Percentiles rank a stretch among this genome's conserved stretches.
These are phyloP conservation scores for Adelognathus sp. DNA, from an alignment of 2,888 invertebrate genomes.

Conservation along the genomic window DNA sequence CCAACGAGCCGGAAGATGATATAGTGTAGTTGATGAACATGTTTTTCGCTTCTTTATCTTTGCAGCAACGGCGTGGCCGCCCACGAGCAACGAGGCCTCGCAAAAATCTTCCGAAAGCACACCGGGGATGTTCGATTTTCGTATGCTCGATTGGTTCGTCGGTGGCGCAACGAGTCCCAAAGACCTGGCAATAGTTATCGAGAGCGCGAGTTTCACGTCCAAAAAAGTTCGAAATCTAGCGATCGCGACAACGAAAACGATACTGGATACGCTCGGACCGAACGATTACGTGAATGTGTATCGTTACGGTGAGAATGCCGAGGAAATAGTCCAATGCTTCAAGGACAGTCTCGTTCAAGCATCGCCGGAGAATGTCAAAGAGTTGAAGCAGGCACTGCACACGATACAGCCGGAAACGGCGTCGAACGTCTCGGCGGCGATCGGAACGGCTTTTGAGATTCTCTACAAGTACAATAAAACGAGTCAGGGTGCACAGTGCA, in stretches of 20 bases:
- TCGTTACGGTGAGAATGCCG: conserved; percentile 92
- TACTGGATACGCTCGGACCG: conserved; percentile 96
- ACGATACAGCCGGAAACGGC: conserved; percentile 88
- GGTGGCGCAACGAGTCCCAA: conserved; percentile 98
- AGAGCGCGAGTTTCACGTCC: conserved; percentile 93
- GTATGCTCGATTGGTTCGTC: conserved; percentile 97
- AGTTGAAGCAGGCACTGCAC: conserved; percentile 89
- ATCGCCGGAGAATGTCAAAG: conserved; percentile 90
- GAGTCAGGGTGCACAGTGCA: conserved; percentile 95
- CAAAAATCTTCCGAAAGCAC: conserved; percentile 86
- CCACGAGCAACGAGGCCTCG: conserved; percentile 84
- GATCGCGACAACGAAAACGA: conserved; percentile 92
- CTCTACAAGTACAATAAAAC: conserved; percentile 94
- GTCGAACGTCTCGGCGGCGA: conserved; percentile 95
- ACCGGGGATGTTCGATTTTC: conserved; percentile 95
- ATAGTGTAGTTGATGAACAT: too few species aligned
- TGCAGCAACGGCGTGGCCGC: conserved; percentile 91
- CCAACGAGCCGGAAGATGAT: too few species aligned
- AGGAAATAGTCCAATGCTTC: conserved; percentile 94
- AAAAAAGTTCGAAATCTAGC: conserved; percentile 93
- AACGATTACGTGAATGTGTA: conserved; percentile 98
- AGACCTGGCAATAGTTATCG: conserved; percentile 96
- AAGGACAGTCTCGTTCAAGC: conserved; percentile 94
- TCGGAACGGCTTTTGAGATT: conserved; percentile 96
- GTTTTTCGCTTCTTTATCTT: conserved; percentile 28